phyloP scores from a whole-genome alignment of 2,888 invertebrate genomes.

The Bimastos eiseni region DNA sequence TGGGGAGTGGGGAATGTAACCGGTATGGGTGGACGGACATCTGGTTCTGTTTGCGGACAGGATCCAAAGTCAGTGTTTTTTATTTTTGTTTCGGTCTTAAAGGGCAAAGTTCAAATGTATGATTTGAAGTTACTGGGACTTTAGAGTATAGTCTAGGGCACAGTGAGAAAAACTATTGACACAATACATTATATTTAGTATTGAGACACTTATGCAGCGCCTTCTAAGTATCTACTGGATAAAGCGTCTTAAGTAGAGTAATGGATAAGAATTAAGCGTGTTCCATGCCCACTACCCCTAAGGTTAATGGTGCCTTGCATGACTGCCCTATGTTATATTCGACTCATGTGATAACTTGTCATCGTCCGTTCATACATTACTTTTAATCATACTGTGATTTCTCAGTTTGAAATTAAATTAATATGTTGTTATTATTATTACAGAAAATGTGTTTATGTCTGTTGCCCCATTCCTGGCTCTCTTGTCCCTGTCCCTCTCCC shows the following conservation, averaged over 20 bases:
- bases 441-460: too few species aligned
- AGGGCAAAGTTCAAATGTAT: background rate
- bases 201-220: background rate
- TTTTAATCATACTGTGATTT: too few species aligned
- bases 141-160: background rate
- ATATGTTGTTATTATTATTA: too few species aligned
- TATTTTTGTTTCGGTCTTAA: background rate
- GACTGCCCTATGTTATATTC: too few species aligned
- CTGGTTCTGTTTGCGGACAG: constrained; percentile 93
- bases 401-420: too few species aligned
- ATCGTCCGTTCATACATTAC: too few species aligned
- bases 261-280: too few species aligned
- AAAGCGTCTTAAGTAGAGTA: too few species aligned
- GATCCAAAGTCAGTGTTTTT: constrained; percentile 78
- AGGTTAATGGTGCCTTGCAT: too few species aligned
- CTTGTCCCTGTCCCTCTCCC: background rate
- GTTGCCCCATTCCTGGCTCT: background rate
- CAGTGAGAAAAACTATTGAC: constrained; percentile 1
- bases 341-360: too few species aligned
- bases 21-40: constrained; percentile 66
- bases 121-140: background rate
- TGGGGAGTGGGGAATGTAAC: constrained; percentile 8
- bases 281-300: too few species aligned
- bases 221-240: background rate
- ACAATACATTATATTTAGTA: background rate